phyloP scores from a whole-genome alignment of 1,140 invertebrate genomes.

The Microvelia longipes region DNA sequence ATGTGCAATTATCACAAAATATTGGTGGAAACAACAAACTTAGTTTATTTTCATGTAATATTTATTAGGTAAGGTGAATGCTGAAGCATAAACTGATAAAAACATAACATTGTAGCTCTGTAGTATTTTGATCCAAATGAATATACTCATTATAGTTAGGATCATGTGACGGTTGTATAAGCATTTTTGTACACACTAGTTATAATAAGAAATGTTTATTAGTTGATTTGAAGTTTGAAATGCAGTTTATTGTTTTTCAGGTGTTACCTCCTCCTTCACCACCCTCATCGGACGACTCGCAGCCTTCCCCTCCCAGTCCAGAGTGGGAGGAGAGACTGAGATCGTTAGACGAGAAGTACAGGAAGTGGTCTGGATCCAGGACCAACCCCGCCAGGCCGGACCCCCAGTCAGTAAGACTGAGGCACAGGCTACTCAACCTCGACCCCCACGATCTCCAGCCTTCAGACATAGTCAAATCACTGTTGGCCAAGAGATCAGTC shows the following conservation, averaged over 20 bases:
- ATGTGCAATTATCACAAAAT: too few relatives aligned
- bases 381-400: slow-evolving; percentile 43
- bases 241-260: not conserved
- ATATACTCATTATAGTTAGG: too few relatives aligned
- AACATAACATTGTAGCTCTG: too few relatives aligned
- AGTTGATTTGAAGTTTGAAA: too few relatives aligned
- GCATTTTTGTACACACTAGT: too few relatives aligned
- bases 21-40: too few relatives aligned
- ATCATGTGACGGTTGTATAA: too few relatives aligned
- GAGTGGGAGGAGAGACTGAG: slow-evolving; percentile 65
- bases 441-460: slow-evolving; percentile 66
- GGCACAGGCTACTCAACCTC: slow-evolving; percentile 52
- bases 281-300: slow-evolving; percentile 26
- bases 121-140: too few relatives aligned
- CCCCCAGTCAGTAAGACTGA: slow-evolving; percentile 37
- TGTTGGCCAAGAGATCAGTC: slow-evolving; percentile 79
- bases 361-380: slow-evolving; percentile 65
- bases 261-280: slow-evolving; percentile 12
- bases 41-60: too few relatives aligned
- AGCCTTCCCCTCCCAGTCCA: slow-evolving; percentile 29
- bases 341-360: slow-evolving; percentile 79
- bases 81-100: too few relatives aligned
- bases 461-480: slow-evolving; percentile 82
- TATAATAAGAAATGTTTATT: too few relatives aligned
- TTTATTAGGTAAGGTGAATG: too few relatives aligned